These are phyloP conservation scores for Typhlichthys subterraneus DNA, from an alignment of 2,797 vertebrate genomes.

Conservation along the genomic window DNA sequence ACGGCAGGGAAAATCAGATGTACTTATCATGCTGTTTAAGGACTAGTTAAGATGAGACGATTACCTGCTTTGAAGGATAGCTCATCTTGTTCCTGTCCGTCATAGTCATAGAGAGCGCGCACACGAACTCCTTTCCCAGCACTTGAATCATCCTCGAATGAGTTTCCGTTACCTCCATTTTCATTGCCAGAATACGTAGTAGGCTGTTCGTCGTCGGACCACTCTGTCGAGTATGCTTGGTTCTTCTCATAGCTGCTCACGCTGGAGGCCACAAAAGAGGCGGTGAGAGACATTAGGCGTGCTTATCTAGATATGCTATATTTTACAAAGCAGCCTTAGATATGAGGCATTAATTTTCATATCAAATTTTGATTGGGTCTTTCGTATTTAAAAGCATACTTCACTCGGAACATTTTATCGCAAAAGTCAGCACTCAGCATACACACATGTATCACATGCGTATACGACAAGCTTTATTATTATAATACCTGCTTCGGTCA, in stretches of 20 bases:
- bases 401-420: not conserved
- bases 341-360: too few species aligned
- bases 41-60: not conserved
- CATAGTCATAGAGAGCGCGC: slow-evolving; percentile 95
- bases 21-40: not conserved
- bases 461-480: not conserved
- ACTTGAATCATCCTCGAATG: slow-evolving; percentile 89
- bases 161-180: slow-evolving; percentile 85
- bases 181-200: slow-evolving; percentile 84
- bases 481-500: slow-evolving; percentile 89
- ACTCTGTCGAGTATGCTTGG: slow-evolving; percentile 90
- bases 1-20: not conserved
- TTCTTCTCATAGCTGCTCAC: slow-evolving; percentile 96
- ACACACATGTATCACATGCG: not conserved
- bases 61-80: slow-evolving; percentile 96
- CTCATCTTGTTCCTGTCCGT: slow-evolving; percentile 97
- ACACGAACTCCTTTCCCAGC: slow-evolving; percentile 81
- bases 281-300: not conserved
- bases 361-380: too few species aligned
- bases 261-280: slow-evolving; percentile 58
- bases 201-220: slow-evolving; percentile 95
- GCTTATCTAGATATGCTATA: too few species aligned
- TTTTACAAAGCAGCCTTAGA: too few species aligned
- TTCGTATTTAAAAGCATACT: too few species aligned
- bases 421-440: not conserved